Evolutionary conservation across 2,888 invertebrate genomes (phyloP).

Genomic region (Cosmia trapezina): DNA sequence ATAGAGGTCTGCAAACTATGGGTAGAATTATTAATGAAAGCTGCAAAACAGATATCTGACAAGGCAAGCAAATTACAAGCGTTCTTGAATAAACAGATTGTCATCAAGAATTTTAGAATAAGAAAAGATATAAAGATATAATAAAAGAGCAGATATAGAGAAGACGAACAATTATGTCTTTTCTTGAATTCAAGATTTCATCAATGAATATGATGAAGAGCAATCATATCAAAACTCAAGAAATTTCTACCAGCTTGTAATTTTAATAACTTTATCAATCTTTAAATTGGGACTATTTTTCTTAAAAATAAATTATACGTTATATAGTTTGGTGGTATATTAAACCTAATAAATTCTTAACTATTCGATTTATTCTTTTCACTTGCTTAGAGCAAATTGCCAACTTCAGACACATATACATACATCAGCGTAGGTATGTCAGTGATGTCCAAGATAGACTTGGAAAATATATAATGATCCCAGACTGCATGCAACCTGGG

Average conservation of each 20-base stretch:
- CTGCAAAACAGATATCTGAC: neutral
- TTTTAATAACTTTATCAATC: conserved; percentile 24
- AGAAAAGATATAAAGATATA: neutral
- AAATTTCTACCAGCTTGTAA: conserved; percentile 26
- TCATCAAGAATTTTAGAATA: neutral
- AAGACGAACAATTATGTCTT: neutral
- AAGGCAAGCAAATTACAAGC: neutral
- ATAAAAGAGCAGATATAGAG: too few relatives aligned
- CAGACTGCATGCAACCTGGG: too few relatives aligned
- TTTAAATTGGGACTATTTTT: conserved; percentile 28
- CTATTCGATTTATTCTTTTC: neutral
- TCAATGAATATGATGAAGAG: conserved; percentile 10
- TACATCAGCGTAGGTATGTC: neutral
- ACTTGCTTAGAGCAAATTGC: neutral
- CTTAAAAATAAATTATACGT: conserved; percentile 19
- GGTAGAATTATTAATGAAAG: neutral
- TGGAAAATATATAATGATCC: neutral
- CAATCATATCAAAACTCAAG: neutral
- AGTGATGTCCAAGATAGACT: neutral
- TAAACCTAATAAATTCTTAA: conserved; percentile 1
- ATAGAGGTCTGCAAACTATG: neutral
- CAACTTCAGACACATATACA: neutral
- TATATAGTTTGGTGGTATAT: neutral
- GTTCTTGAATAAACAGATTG: neutral
- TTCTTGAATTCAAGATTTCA: conserved; percentile 3